Evolutionary conservation across 1,140 invertebrate genomes (phyloP), one percentile per base, ranked within the genome.

Genomic region (Yoshiicerus persimilis): DNA sequence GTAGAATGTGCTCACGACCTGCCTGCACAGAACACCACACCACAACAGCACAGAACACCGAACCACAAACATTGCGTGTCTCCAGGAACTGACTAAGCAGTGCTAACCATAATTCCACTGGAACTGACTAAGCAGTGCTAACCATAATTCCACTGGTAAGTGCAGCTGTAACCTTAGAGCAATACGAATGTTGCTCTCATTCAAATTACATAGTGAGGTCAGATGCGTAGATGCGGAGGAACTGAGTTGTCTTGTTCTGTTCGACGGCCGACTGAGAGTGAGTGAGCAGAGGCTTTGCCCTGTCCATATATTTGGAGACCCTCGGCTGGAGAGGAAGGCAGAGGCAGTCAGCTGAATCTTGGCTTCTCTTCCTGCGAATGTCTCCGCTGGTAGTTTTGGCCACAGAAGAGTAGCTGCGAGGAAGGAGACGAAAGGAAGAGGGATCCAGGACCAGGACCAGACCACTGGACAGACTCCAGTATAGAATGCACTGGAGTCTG

Each of bases 301-400:
- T 27, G 64, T n/a, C n/a, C n/a, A n/a, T n/a, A 56, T 56, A 56
- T n/a, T n/a, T 5, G 4, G 47, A 56, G 47, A 11, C 16, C 5
- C 11, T 20, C 3, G n/a, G 13, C 13, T n/a, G 8, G 47, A 56
- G 13, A 56, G 1, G n/a, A n/a, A 30, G 25, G 27, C 27, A 70
- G 27, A 36, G n/a, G 32, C 75, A 77, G 86, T 86, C 86, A 86
- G 86, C 16, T 86, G 84, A 86, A 86, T 86, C 84, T 86, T 86
- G n/a, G 56, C 62, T 56, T 86, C 84, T 34, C 23, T 10, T 80
- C 11, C 4, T 36, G 20, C 20, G 70, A 77, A 36, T 80, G 34
- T 38, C 9, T 80, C 20, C 10, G 6, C 64, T 66, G 16, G 16
- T 80, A 11, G 36, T 36, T 80, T 36, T 36, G 34, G 34, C n/a